Evolutionary conservation across 1,140 invertebrate species (phyloP).

Genomic region (Saxidomus purpurata): DNA sequence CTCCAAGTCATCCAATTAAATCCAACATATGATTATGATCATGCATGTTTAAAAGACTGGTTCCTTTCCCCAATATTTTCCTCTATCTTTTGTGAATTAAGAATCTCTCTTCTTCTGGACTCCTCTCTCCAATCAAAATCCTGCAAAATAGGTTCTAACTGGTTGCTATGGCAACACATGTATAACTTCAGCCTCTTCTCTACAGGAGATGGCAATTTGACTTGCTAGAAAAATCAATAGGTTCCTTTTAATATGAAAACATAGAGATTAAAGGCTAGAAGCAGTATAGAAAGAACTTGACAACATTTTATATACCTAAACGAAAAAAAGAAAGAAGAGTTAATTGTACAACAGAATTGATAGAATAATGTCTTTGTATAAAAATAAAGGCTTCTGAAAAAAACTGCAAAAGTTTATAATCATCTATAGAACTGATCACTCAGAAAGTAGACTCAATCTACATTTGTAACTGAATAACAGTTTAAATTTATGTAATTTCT

Average conservation of each 20-base stretch:
- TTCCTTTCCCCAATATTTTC: not conserved
- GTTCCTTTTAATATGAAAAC: constrained; percentile 24
- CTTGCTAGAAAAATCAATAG: constrained; percentile 51
- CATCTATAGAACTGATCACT: no score
- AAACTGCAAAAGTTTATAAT: no score
- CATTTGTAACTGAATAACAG: no score
- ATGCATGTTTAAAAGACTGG: not conserved
- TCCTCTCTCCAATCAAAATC: constrained; percentile 30
- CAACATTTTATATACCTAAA: not conserved
- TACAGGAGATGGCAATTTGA: constrained; percentile 25
- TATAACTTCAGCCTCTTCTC: constrained; percentile 51
- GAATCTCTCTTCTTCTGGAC: constrained; percentile 11
- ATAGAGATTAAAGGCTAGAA: constrained; percentile 41
- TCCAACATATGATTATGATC: constrained; percentile 19
- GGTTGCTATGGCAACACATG: constrained; percentile 55
- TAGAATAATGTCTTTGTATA: no score
- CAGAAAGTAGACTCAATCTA: no score
- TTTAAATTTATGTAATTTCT: no score
- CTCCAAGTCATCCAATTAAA: constrained; percentile 21
- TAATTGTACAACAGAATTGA: no score
- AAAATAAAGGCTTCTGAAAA: no score
- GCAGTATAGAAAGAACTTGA: not conserved
- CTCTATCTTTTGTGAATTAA: constrained; percentile 47
- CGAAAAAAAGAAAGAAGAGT: no score
- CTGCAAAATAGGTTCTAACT: constrained; percentile 36